phyloP scores from a whole-genome alignment of 2,888 invertebrate genomes.

The Nomada lathburiana region DNA sequence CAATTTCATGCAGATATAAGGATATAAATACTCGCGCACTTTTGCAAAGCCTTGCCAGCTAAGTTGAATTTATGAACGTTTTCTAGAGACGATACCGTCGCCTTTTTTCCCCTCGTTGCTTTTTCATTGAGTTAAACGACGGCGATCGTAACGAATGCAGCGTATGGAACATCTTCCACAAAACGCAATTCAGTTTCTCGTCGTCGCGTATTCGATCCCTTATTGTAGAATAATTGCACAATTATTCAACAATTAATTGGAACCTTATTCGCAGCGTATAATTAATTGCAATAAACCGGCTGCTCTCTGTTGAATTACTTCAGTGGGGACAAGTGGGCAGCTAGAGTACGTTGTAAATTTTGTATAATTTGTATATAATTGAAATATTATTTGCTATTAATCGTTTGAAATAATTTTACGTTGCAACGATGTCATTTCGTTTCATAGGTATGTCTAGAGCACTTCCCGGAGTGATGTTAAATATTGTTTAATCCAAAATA shows the following conservation, averaged over 20 bases:
- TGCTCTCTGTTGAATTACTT: no score
- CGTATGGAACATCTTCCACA: conserved; percentile 12
- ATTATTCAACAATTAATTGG: not conserved
- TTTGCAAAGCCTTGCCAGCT: conserved; percentile 61
- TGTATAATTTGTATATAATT: no score
- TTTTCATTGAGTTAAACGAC: conserved; percentile 31
- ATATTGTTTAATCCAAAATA: no score
- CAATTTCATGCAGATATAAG: conserved; percentile 76
- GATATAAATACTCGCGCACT: conserved; percentile 70
- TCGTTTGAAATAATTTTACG: no score
- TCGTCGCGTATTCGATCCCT: not conserved
- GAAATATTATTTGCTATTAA: no score
- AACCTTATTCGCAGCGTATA: not conserved
- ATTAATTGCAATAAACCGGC: no score
- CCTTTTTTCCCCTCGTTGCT: conserved; percentile 34
- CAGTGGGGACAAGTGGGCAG: no score
- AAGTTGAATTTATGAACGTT: conserved; percentile 81
- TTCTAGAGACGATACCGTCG: conserved; percentile 57
- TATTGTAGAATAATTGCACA: not conserved
- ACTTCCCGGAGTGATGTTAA: no score
- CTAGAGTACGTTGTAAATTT: no score
- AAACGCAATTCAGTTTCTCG: conserved; percentile 28
- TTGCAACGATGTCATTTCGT: no score
- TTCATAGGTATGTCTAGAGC: no score
- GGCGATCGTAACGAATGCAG: conserved; percentile 41